Percentiles rank a stretch among this genome's conserved stretches.
These are phyloP conservation scores for Apamea sordens DNA, from an alignment of 2,888 invertebrate species.

Conservation along the genomic window DNA sequence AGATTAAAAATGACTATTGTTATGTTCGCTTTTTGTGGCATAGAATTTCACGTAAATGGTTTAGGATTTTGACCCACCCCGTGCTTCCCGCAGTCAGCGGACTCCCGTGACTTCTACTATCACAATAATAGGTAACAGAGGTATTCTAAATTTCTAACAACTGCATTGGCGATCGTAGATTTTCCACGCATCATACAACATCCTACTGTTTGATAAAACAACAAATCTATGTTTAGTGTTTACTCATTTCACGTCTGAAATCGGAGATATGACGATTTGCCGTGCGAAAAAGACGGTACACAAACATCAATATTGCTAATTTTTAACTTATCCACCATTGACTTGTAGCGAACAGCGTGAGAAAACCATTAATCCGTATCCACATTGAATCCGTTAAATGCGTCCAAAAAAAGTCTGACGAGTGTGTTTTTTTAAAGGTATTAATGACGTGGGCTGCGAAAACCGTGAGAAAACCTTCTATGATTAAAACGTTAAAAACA, in stretches of 20 bases:
- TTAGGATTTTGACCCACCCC: background rate
- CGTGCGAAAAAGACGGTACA: background rate
- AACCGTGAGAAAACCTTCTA: background rate
- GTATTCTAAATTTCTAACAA: background rate
- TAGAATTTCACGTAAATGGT: too few species aligned
- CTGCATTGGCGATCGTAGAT: background rate
- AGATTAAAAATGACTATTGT: too few species aligned
- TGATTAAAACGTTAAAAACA: too few species aligned
- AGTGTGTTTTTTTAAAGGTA: background rate
- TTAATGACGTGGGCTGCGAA: background rate
- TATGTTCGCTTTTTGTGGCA: too few species aligned
- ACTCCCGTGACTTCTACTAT: background rate
- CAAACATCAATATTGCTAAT: slow-evolving; percentile 3
- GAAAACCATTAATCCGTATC: background rate
- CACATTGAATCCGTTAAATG: background rate
- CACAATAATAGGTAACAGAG: background rate
- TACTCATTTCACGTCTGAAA: background rate
- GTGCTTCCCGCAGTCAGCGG: background rate
- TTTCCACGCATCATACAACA: background rate
- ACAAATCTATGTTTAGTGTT: slow-evolving; percentile 1
- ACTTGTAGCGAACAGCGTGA: background rate
- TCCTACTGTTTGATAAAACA: background rate
- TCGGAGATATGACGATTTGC: background rate
- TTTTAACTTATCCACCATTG: background rate
- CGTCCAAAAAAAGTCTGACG: background rate